Percentiles rank a stretch among this genome's conserved stretches.
These are phyloP conservation scores for Belgica antarctica DNA, from an alignment of 2,888 invertebrate genomes.

Conservation along the genomic window DNA sequence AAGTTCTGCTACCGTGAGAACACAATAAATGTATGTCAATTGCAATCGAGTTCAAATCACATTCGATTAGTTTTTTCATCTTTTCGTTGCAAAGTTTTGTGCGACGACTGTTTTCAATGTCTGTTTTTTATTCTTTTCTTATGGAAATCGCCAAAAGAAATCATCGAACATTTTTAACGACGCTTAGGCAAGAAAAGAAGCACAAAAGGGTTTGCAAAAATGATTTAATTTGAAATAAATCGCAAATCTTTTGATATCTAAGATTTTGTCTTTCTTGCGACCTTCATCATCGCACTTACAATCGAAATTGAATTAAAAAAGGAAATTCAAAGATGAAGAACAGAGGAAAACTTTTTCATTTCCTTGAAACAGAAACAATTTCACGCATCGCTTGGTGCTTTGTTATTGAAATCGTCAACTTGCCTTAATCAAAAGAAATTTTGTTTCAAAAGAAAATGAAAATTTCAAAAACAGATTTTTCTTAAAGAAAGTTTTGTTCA, in stretches of 20 bases:
- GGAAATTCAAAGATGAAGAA: neutral
- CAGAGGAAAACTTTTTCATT: neutral
- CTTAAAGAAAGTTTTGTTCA: neutral
- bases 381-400: slow-evolving; percentile 4
- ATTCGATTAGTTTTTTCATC: neutral
- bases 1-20: neutral
- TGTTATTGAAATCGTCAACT: slow-evolving; percentile 8
- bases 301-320: neutral
- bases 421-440: slow-evolving; percentile 10
- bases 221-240: slow-evolving; percentile 42
- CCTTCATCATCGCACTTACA: neutral
- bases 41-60: neutral
- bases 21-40: slow-evolving; percentile 24
- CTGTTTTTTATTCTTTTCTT: slow-evolving; percentile 28
- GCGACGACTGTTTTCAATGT: neutral
- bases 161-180: slow-evolving; percentile 21
- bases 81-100: neutral
- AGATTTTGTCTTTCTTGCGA: neutral
- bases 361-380: slow-evolving; percentile 26
- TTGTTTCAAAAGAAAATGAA: slow-evolving; percentile 13
- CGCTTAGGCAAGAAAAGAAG: neutral
- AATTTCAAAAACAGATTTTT: neutral
- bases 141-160: neutral
- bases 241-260: slow-evolving; percentile 21
- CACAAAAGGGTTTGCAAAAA: slow-evolving; percentile 31